Evolutionary conservation across 2,797 vertebrate species (phyloP), one percentile per base, ranked within the genome.

Genomic region (Sylvilagus floridanus): DNA sequence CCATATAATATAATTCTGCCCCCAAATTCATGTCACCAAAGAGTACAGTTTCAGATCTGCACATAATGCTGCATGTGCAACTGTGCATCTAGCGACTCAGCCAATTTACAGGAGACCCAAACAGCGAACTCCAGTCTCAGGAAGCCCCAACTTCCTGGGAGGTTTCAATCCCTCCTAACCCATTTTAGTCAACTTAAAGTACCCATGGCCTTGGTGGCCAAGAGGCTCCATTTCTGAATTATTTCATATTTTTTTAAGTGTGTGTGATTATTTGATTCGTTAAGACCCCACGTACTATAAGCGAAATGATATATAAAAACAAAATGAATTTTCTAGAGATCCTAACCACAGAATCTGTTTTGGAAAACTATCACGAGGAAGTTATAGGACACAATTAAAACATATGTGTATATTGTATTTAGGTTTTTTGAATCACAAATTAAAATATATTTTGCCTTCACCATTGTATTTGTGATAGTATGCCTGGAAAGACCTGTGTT

Each of bases 381-480:
- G 66, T 62, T 94, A 26, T n/a, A 88, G 7, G 63, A 42, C 13
- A 60, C 26, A 84, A 68, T 65, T 75, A 68, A 93, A 95, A 81
- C 30, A n/a, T 28, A 68, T 54, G 19, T 52, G 88, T 11, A 57
- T 62, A 72, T 62, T 42, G 14, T 21, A 65, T 69, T 85, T 50
- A n/a, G 88, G 69, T 95, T 93, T 71, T 90, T 87, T 30, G 75
- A 75, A 57, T 22, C 7, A 84, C 28, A 71, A 50, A 68, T 68
- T 54, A 30, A 76, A 88, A 60, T 82, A 10, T 35, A 82, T 62
- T 54, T 96, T 88, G 65, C 32, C 26, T 89, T 9, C 57, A 42
- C n/a, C 17, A 63, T 82, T 95, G 21, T 21, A 69, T 7, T 71
- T 63, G 19, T 87, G 37, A 62, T 1, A 69, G 37, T 30, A 76